phyloP scores from a whole-genome alignment of 2,888 invertebrate species.

The Gonocerus acuteangulatus region DNA sequence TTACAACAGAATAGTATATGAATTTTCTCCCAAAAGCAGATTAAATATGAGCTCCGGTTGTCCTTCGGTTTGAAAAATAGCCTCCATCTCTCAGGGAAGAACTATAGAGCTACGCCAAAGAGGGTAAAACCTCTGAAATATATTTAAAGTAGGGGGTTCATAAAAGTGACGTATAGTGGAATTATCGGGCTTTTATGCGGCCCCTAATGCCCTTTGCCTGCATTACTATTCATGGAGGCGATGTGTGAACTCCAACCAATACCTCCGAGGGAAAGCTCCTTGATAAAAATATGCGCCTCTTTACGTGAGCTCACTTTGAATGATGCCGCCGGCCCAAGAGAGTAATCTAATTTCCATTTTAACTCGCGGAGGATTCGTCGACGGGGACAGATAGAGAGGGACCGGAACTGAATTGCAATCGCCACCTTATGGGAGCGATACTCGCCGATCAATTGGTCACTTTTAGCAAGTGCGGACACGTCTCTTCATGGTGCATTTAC shows the following conservation, averaged over 20 bases:
- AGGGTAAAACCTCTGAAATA: constrained; percentile 14
- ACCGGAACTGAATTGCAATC: not conserved
- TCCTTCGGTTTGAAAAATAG: constrained; percentile 6
- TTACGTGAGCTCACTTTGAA: constrained; percentile 35
- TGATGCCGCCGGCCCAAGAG: constrained; percentile 11
- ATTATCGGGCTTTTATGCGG: constrained; percentile 28
- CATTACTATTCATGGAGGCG: constrained; percentile 35
- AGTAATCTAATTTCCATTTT: constrained; percentile 30
- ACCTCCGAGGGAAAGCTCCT: constrained; percentile 6
- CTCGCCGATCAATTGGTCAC: constrained; percentile 3
- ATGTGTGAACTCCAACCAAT: constrained; percentile 32
- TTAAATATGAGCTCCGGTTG: constrained; percentile 2
- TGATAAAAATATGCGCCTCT: constrained; percentile 34
- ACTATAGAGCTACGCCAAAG: not conserved
- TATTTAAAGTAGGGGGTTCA: constrained; percentile 32
- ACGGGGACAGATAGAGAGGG: not conserved
- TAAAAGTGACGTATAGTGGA: constrained; percentile 36
- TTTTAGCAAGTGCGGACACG: constrained; percentile 1
- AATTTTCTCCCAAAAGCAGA: not conserved
- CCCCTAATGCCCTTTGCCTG: constrained; percentile 15
- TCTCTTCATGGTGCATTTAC: not conserved
- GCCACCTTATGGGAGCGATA: not conserved
- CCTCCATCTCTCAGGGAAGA: not conserved
- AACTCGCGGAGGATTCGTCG: constrained; percentile 3
- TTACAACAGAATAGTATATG: too few relatives aligned